phyloP scores from a whole-genome alignment of 2,888 invertebrate genomes.

The Pandemis heparana region DNA sequence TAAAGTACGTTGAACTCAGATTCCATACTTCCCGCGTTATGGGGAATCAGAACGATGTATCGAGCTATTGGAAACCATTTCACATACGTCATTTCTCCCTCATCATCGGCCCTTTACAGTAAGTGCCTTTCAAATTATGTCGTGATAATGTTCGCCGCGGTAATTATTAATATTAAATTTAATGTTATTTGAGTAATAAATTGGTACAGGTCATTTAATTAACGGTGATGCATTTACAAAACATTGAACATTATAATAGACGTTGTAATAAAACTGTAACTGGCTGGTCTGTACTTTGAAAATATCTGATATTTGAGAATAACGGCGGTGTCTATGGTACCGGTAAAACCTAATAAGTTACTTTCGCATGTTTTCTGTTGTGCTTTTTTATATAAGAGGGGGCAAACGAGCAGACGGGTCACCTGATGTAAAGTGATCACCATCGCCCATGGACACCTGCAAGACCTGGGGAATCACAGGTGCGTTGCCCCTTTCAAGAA shows the following conservation, averaged over 20 bases:
- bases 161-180: neutral
- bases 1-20: slow-evolving; percentile 1
- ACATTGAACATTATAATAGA: neutral
- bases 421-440: too few species aligned
- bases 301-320: too few species aligned
- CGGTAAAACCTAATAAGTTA: too few species aligned
- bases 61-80: neutral
- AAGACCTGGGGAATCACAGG: too few species aligned
- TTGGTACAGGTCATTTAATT: neutral
- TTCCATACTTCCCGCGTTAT: neutral
- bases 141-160: neutral
- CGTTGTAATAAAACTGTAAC: too few species aligned
- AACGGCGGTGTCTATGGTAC: too few species aligned
- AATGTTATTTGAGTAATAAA: neutral
- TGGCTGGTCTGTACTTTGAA: too few species aligned
- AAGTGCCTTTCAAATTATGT: slow-evolving; percentile 1
- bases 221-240: neutral
- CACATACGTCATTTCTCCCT: neutral
- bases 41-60: neutral
- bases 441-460: too few species aligned
- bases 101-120: neutral
- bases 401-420: too few species aligned
- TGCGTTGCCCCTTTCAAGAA: too few species aligned
- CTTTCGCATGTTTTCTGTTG: too few species aligned
- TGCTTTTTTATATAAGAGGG: too few species aligned